Evolutionary conservation across 2,888 invertebrate species (phyloP).

Genomic region (Gastracanthus pulcherrimus): DNA sequence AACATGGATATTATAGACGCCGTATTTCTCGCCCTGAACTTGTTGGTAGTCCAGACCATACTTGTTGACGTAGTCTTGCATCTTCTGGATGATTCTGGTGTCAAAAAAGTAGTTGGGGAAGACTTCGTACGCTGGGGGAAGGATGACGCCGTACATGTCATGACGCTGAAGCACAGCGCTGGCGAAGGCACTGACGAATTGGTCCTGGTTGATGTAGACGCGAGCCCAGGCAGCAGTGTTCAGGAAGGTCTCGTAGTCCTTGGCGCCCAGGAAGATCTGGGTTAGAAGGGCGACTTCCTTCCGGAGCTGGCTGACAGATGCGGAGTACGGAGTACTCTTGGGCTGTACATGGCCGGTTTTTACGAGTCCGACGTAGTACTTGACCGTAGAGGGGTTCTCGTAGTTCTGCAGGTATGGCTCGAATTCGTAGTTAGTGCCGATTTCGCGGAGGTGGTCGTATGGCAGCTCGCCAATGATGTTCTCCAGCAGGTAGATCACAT

Average conservation of each 20-base stretch:
- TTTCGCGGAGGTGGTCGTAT: constrained; percentile 79
- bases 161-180: constrained; percentile 82
- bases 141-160: constrained; percentile 82
- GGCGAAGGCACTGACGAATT: constrained; percentile 82
- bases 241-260: constrained; percentile 85
- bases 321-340: constrained; percentile 81
- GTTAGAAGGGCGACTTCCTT: constrained; percentile 83
- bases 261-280: constrained; percentile 84
- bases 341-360: constrained; percentile 80
- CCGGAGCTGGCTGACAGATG: constrained; percentile 81
- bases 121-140: constrained; percentile 87
- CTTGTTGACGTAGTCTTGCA: constrained; percentile 77
- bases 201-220: constrained; percentile 83
- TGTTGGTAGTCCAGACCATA: constrained; percentile 48
- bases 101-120: constrained; percentile 86
- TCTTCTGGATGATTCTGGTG: constrained; percentile 83
- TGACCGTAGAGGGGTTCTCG: constrained; percentile 77
- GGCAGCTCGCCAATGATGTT: constrained; percentile 83
- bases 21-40: constrained; percentile 22
- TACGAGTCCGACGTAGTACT: constrained; percentile 80
- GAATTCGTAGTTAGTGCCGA: constrained; percentile 81
- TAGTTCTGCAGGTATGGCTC: constrained; percentile 81
- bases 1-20: constrained; percentile 80
- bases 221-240: constrained; percentile 85
- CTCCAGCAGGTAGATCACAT: constrained; percentile 81